phyloP scores from a whole-genome alignment of 2,113 vertebrate species.

The Platysteira castanea region DNA sequence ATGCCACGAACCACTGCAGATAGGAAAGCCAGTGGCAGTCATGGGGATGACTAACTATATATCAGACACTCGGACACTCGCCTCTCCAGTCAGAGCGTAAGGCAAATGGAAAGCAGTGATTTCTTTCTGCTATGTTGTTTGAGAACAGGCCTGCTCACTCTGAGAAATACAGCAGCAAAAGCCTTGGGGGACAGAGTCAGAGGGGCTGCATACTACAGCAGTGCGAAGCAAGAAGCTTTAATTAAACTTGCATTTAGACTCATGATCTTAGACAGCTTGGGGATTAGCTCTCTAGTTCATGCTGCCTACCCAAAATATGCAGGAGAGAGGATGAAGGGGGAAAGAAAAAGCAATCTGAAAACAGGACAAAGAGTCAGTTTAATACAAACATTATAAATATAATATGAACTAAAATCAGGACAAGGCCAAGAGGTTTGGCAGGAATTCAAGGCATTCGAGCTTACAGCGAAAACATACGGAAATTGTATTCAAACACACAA shows the following conservation, averaged over 20 bases:
- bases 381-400: conserved; percentile 78
- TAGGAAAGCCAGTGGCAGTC: not conserved
- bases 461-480: conserved; percentile 55
- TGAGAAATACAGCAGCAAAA: conserved; percentile 31
- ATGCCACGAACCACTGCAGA: not conserved
- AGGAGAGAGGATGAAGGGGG: conserved; percentile 55
- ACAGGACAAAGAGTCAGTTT: conserved; percentile 69
- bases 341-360: conserved; percentile 66
- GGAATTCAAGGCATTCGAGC: conserved; percentile 51
- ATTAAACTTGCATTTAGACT: conserved; percentile 74
- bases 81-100: not conserved
- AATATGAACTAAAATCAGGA: conserved; percentile 69
- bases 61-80: not conserved
- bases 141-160: not conserved
- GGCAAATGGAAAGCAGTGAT: not conserved
- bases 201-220: conserved; percentile 47
- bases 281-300: conserved; percentile 61
- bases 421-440: conserved; percentile 70
- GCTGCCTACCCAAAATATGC: conserved; percentile 62
- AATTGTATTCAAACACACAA: conserved; percentile 28
- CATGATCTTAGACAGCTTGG: conserved; percentile 57
- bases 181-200: conserved; percentile 28
- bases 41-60: not conserved
- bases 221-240: conserved; percentile 60
- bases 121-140: not conserved